Evolutionary conservation across 2,797 vertebrate species (phyloP), one percentile per base, ranked within the genome.

Genomic region (Hozukius guyotensis): DNA sequence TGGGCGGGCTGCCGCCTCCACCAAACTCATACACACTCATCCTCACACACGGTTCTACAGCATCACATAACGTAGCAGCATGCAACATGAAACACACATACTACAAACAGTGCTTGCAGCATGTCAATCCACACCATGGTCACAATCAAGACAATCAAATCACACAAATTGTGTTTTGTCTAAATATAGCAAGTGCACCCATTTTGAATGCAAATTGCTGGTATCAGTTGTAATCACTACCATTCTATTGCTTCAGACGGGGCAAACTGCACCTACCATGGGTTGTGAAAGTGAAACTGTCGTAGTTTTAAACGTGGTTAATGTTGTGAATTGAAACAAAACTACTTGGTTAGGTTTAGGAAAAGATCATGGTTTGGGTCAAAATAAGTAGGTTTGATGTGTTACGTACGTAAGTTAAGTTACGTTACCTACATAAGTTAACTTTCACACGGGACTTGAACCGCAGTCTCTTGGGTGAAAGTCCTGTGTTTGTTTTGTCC

Each of bases 1-100:
- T 80, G 73, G 76, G 78, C 5, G 1, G 42, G 27, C 62, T 72
- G 72, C 66, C 72, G 80, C 63, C 64, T 68, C 46, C 7, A 8
- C 38, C 42, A 14, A 14, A 42, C 38, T 69, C 18, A 25, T 14
- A 14, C 18, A 56, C 59, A 65, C 46, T 27, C 53, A n/a, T 49
- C 61, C 27, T 49, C 65, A 57, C 46, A 61, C 56, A 53, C 55
- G 20, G 32, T 27, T 22, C 12, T 18, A 16, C 16, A 72, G 38
- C 38, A 34, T 69, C 36, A 57, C 22, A 24, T 29, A 24, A 72
- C 73, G 8, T 34, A 27, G 31, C 64, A 32, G 24, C 61, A 22
- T 42, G 52, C 9, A 53, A 52, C 25, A 70, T 27, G n/a, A 79
- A 63, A 59, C 49, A 62, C 49, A 62, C 34, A 66, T 13, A 8